Evolutionary conservation across 2,888 invertebrate genomes (phyloP), one percentile per base, ranked within the genome.

Genomic region (Ethmia dodecea): DNA sequence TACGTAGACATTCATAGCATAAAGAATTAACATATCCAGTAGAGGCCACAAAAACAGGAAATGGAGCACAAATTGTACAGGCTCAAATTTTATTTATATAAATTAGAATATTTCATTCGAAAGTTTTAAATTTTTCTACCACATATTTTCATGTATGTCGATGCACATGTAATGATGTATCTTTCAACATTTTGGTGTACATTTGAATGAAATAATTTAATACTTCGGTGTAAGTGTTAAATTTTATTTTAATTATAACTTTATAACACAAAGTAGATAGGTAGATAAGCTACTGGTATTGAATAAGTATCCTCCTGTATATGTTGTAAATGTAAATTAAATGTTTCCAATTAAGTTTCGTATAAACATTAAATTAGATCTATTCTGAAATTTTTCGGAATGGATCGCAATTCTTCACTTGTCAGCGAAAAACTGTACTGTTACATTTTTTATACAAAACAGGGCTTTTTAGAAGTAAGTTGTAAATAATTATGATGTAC

Each of bases 1-100:
- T n/a, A n/a, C n/a, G n/a, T n/a, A n/a, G n/a, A n/a, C n/a, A n/a
- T n/a, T n/a, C n/a, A 63, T 65, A 66, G 64, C 67, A 67, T 73
- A 73, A 76, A 75, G 78, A 81, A 81, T 76, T 43, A 55, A 84
- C 84, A 83, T 84, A 84, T 84, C 81, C 58, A 55, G 49, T 69
- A 71, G 67, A 55, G 47, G 58, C 62, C 70, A 73, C 73, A 71
- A 74, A n/a, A 65, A 60, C 54, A 52, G 52, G 43, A 62, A 52
- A 45, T 45, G 3, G 72, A 80, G 78, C 83, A 79, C 84, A 84
- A 83, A 26, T 77, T n/a, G 38, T 38, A 43, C 58, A 70, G 79
- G 77, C 81, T 79, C 83, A 80, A 80, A 79, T 55, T 60, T 52
- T 66, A 63, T 59, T 52, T 61, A 60, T 52, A 52, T 54, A 52